Base-by-base conservation (phyloP, 1,140 invertebrate species). In the Amyelois transitella region DNA sequence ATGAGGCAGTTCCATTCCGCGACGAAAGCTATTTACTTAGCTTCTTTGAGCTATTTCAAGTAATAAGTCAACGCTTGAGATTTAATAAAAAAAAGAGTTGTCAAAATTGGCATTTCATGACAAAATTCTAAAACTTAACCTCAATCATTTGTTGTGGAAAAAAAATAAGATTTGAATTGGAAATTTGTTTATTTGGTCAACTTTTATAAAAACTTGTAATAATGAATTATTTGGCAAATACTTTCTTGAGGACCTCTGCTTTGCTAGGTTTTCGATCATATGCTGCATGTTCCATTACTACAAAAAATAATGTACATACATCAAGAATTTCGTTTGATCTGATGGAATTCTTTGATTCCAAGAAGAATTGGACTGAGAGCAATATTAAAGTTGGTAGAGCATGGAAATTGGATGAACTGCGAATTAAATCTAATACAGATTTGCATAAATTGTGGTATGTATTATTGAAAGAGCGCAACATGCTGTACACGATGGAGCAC, bases 391-490 rank as follows among this genome's bases (percentile, higher is more conserved):
- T 93, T 58, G 98, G 98, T 6, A 91, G 98, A 74, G 91, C 95
- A 0, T 99, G 98, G 98, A 94, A 87, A 62, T 83, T 90, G 43
- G 97, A 98, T 71, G 98, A 99, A 88, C 86, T 99, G 20, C 90
- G 98, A 74, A 92, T 99, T 24, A 99, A 99, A 89, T 98, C 96
- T 50, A 99, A 99, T 85, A 90, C 92, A 48, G 98, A 99, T 89
- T 91, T 99, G 44, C 98, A 99, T 74, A 99, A 99, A 91, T 88
- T 99, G 53, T 99, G 98, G 98, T 99, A 93, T 90, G 91, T 99
- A 19, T 89, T 99, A 53, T 85, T 99, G 18, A 99, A 99, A 89
- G 98, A 99, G 89, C 89, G 92, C 55, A 99, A 99, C 81, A 98
- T 99, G 97, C 88, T 99, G 5, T 81, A 98, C 47, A 99, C 98